These are phyloP conservation scores for Sebastes steindachneri DNA, from an alignment of 2,797 vertebrate genomes.

Conservation along the genomic window DNA sequence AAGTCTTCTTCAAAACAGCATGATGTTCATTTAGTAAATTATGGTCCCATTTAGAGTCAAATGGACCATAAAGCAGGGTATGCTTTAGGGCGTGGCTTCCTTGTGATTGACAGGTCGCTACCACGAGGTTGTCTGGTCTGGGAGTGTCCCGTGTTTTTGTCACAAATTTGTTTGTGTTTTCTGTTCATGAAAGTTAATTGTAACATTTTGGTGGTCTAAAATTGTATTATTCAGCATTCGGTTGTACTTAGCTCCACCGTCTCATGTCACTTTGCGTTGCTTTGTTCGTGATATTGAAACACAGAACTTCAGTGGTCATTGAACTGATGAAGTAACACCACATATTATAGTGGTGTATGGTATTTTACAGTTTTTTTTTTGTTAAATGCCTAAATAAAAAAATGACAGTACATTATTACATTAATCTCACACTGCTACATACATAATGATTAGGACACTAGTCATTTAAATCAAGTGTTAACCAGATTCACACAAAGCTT, in stretches of 20 bases:
- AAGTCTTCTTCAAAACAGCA: too few relatives aligned
- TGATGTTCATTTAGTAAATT: too few relatives aligned
- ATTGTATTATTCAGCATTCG: fast-evolving
- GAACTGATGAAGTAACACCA: background rate
- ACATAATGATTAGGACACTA: background rate
- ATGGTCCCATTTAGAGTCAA: too few relatives aligned
- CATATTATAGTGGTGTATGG: fast-evolving
- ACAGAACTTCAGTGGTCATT: background rate
- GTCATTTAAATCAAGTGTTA: background rate
- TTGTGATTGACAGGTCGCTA: too few relatives aligned
- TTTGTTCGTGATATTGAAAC: background rate
- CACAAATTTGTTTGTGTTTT: too few relatives aligned
- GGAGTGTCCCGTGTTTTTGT: too few relatives aligned
- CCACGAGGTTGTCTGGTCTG: too few relatives aligned
- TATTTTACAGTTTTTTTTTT: too few relatives aligned
- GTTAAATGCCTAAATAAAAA: background rate
- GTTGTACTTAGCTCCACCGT: too few relatives aligned
- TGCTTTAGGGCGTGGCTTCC: too few relatives aligned
- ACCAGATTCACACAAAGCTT: background rate
- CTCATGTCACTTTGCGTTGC: fast-evolving
- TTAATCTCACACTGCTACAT: background rate
- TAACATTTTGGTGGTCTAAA: too few relatives aligned
- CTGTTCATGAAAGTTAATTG: too few relatives aligned
- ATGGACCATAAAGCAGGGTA: fast-evolving
- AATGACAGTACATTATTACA: background rate